Evolutionary conservation across 2,888 invertebrate species (phyloP).

Genomic region (Ethmia dodecea): DNA sequence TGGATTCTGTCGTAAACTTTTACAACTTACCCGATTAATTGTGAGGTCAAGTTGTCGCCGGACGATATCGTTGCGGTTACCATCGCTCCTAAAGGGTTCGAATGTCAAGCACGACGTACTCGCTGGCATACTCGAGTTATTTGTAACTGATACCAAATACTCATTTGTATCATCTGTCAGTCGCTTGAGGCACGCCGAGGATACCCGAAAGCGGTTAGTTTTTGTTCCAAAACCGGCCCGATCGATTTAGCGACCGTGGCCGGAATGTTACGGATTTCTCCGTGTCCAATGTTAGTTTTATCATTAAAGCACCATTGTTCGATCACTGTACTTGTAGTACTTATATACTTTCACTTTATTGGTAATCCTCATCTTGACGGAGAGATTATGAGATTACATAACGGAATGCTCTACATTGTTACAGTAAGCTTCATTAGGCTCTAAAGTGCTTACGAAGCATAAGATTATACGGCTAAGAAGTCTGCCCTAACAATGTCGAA

Average conservation of each 20-base stretch:
- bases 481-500: constrained; percentile 10
- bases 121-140: constrained; percentile 16
- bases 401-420: no score
- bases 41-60: no score
- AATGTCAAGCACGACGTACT: no score
- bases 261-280: constrained; percentile 27
- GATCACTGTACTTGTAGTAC: background rate
- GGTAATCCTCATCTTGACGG: no score
- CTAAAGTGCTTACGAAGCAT: no score
- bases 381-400: no score
- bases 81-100: no score
- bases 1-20: no score
- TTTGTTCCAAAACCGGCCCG: constrained; percentile 39
- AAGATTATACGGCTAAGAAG: no score
- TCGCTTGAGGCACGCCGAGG: constrained; percentile 19
- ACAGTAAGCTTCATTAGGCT: no score
- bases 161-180: constrained; percentile 22
- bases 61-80: no score
- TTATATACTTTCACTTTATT: constrained; percentile 8
- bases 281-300: constrained; percentile 3
- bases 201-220: constrained; percentile 27
- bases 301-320: background rate
- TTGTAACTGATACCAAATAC: constrained; percentile 28
- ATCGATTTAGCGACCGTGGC: constrained; percentile 39
- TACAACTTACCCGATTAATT: no score